These are phyloP conservation scores for Nothura maculosa DNA, from an alignment of 2,797 vertebrate species.

Conservation along the genomic window DNA sequence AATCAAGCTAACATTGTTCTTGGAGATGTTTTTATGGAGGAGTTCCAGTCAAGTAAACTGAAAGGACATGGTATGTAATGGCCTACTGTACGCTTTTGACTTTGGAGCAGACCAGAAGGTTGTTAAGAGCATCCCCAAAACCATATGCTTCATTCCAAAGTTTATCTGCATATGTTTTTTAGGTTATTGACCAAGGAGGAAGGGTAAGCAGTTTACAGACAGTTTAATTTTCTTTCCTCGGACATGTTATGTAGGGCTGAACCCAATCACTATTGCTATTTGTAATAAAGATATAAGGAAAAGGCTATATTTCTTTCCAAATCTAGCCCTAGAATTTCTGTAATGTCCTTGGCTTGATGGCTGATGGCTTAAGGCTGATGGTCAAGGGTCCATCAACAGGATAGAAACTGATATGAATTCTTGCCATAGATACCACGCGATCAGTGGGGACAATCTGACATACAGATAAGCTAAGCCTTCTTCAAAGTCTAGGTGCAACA, in stretches of 20 bases:
- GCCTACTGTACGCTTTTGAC: background rate
- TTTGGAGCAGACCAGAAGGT: background rate
- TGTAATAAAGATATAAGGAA: background rate
- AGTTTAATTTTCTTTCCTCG: too few species aligned
- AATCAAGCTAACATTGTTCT: background rate
- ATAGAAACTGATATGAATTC: background rate
- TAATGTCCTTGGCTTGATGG: background rate
- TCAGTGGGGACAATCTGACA: background rate
- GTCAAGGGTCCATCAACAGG: background rate
- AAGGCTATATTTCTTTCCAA: rapidly evolving
- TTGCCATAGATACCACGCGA: background rate
- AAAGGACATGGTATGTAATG: background rate
- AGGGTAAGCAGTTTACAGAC: background rate
- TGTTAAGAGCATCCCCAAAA: too few species aligned
- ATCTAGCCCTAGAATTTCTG: too few species aligned
- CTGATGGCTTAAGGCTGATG: background rate
- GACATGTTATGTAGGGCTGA: background rate
- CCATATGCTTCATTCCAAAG: too few species aligned
- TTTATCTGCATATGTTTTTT: background rate
- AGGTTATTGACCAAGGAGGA: background rate
- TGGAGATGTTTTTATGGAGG: background rate
- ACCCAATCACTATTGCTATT: background rate
- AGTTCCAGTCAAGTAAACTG: background rate
- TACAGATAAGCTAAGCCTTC: background rate
- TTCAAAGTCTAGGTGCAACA: background rate